phyloP scores from a whole-genome alignment of 1,140 invertebrate genomes.

The Pachypsylla venusta region DNA sequence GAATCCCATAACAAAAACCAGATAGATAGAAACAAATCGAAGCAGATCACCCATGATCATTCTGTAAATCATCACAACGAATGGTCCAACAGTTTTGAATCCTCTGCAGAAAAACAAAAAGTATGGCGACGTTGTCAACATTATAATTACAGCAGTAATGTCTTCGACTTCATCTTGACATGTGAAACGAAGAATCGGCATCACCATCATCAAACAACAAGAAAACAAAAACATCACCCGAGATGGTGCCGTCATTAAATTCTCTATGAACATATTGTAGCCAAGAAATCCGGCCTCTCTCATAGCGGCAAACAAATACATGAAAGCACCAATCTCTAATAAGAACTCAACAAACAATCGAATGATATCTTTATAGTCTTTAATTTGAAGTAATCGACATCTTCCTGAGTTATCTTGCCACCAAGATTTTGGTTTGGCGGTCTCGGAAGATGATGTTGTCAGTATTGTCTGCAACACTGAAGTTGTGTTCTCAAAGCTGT shows the following conservation, averaged over 20 bases:
- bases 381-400: slow-evolving; percentile 48
- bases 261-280: slow-evolving; percentile 78
- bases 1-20: slow-evolving; percentile 94
- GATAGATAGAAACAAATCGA: slow-evolving; percentile 88
- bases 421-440: slow-evolving; percentile 30
- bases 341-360: slow-evolving; percentile 50
- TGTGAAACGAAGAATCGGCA: slow-evolving; percentile 67
- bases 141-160: slow-evolving; percentile 78
- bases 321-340: slow-evolving; percentile 55
- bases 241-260: slow-evolving; percentile 77
- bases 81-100: slow-evolving; percentile 94
- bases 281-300: slow-evolving; percentile 71
- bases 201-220: slow-evolving; percentile 65
- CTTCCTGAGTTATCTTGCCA: slow-evolving; percentile 52
- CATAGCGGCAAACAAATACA: slow-evolving; percentile 64
- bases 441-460: slow-evolving; percentile 21
- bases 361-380: slow-evolving; percentile 40
- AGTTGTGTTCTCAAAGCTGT: slow-evolving; percentile 9
- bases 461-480: slow-evolving; percentile 24
- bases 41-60: slow-evolving; percentile 94
- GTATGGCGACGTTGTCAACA: slow-evolving; percentile 89
- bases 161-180: slow-evolving; percentile 79
- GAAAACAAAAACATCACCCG: slow-evolving; percentile 89
- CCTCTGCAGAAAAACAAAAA: slow-evolving; percentile 98
- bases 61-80: slow-evolving; percentile 98